Evolutionary conservation across 2,888 invertebrate species (phyloP), one percentile per base, ranked within the genome.

Genomic region (Timema cristinae): DNA sequence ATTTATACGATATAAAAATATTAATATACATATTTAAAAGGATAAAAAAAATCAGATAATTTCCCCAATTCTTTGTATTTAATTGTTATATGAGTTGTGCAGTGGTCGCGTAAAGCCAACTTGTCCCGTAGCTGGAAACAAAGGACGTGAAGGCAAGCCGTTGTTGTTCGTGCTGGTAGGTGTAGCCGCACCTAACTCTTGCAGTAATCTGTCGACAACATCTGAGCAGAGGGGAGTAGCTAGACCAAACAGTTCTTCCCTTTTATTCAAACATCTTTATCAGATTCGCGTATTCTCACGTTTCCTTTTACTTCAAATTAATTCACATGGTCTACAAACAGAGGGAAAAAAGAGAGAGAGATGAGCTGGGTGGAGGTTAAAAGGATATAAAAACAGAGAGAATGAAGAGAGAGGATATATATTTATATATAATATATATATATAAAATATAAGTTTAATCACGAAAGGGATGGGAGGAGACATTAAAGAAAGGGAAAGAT

Each of bases 211-310:
- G 59, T 32, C 16, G 59, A 59, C 16, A 59, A 59, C 16, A 59
- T 59, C 59, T 59, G 59, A 16, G 15, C 13, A 13, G 59, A 13
- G 59, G 59, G 59, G 32, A n/a, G 59, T 15, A 15, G 16, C 15
- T n/a, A 32, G 32, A 32, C 32, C 32, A 32, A 32, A 32, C 32
- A 63, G 47, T 63, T 9, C 47, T 54, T 54, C 71, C 71, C 67
- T 71, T 73, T 73, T 73, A 73, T 73, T 73, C 73, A 73, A 68
- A 68, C 66, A 54, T 81, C 81, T 81, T 81, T 81, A 82, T 81
- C 81, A 81, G 81, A 82, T 81, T 81, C 78, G 81, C 81, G 80
- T 80, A 81, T 81, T 82, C 81, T 82, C 81, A 82, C 82, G 82
- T 82, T 82, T 79, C 79, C 79, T 73, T 71, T 32, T 71, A 67